These are phyloP conservation scores for Mystacides longicornis DNA, from an alignment of 2,888 invertebrate species.

Conservation along the genomic window DNA sequence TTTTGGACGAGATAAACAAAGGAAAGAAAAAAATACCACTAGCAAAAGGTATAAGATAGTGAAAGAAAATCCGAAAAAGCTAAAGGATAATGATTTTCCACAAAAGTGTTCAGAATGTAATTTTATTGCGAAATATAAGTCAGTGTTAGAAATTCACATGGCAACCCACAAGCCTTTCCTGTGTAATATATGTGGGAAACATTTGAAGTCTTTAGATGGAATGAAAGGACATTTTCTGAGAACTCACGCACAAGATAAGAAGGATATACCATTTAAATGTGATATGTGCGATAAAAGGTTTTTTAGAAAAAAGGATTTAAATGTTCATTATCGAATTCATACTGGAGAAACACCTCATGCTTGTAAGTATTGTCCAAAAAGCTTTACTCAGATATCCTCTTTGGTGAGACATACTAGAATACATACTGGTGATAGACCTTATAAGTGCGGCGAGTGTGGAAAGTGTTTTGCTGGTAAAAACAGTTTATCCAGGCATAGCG, in stretches of 20 bases:
- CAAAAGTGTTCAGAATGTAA: conserved; percentile 12
- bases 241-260: conserved; percentile 10
- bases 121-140: conserved; percentile 1
- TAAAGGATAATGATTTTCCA: neutral
- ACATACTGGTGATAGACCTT: conserved; percentile 44
- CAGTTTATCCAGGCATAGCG: conserved; percentile 37
- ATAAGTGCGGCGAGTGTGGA: conserved; percentile 36
- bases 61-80: too few species aligned
- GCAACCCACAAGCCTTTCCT: conserved; percentile 16
- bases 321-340: conserved; percentile 18
- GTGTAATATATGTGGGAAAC: conserved; percentile 14
- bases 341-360: conserved; percentile 23
- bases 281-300: conserved; percentile 20
- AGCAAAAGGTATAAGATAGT: too few species aligned
- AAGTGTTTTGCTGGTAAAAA: conserved; percentile 39
- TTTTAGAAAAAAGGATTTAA: conserved; percentile 18
- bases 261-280: conserved; percentile 11
- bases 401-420: conserved; percentile 36
- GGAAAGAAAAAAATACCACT: too few species aligned
- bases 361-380: conserved; percentile 36
- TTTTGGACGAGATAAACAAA: too few species aligned
- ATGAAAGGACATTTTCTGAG: conserved; percentile 15
- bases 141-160: conserved; percentile 15
- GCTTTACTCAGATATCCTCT: conserved; percentile 32
- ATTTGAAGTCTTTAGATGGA: conserved; percentile 12